Evolutionary conservation across 2,888 invertebrate species (phyloP), one percentile per base, ranked within the genome.

Genomic region (Himalopsyche japonica): DNA sequence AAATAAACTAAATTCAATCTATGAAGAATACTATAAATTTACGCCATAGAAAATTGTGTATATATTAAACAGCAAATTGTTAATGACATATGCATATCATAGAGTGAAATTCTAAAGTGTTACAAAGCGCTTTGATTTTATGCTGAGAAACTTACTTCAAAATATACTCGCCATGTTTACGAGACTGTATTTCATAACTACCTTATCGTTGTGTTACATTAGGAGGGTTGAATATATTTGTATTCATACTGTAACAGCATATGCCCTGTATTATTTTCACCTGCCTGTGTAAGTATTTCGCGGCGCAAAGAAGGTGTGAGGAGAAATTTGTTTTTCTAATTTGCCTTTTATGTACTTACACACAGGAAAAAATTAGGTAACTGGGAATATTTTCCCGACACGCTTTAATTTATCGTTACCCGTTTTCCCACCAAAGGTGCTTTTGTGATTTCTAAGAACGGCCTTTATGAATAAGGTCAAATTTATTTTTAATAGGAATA

Each of bases 191-290:
- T 49, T 47, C 80, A 80, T 80, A 49, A 43, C 78, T 37, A 37
- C 78, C 34, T 78, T 43, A 37, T 43, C 43, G 78, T 48, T 48
- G 80, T 30, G 80, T 80, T 80, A 43, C 80, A 48, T 48, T 49
- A 70, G 70, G 30, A 70, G 70, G 70, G 70, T 30, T 70, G 70
- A 70, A 70, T 70, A 70, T 37, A 81, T 81, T 81, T 76, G 76
- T 81, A 81, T 81, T 81, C 81, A 76, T 76, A 47, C 70, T 76
- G 18, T 47, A 76, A 76, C 37, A 81, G 34, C 81, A 20, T 24
- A 47, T 76, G 76, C 43, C 43, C 47, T 81, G 37, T 81, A 76
- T 76, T 81, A 76, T 81, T 70, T 76, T 79, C 79, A 34, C 81
- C 57, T 37, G 70, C 76, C 47, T 76, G 70, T 37, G 57, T 43